Conservation (phyloP, 1,140 invertebrate species). For the Cherax destructor region DNA sequence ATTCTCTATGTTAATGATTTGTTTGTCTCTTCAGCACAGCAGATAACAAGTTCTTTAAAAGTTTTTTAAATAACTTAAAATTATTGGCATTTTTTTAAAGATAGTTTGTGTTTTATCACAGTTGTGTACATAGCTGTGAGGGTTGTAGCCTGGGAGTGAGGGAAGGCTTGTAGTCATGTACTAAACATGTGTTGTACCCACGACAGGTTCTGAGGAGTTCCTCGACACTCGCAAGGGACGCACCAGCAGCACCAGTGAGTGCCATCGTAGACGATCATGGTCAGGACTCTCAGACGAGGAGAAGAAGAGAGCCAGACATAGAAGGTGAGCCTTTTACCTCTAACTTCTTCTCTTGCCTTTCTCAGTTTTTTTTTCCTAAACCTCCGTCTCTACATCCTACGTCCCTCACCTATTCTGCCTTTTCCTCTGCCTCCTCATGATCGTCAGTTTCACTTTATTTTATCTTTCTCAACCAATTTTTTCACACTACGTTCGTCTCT, state of each 20-base stretch:
- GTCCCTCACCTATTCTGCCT: not conserved
- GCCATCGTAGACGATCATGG: conserved; percentile 62
- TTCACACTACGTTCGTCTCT: not conserved
- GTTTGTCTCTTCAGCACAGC: too few relatives aligned
- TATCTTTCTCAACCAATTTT: too few relatives aligned
- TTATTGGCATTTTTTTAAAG: too few relatives aligned
- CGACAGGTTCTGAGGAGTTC: conserved; percentile 68
- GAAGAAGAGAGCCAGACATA: conserved; percentile 69
- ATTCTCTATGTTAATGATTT: too few relatives aligned
- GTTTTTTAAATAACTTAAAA: too few relatives aligned
- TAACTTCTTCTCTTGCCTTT: not conserved
- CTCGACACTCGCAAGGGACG: conserved; percentile 63
- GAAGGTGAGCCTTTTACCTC: conserved; percentile 49
- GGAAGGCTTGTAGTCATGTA: not conserved
- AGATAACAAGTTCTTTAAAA: too few relatives aligned
- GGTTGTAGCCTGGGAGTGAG: too few relatives aligned
- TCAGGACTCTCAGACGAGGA: conserved; percentile 65
- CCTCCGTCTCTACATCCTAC: not conserved
- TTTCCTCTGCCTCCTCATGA: too few relatives aligned
- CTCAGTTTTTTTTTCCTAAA: not conserved
- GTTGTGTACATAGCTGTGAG: too few relatives aligned
- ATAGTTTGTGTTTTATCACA: too few relatives aligned
- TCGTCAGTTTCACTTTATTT: not conserved
- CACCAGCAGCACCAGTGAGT: conserved; percentile 26
- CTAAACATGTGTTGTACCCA: not conserved